Conservation (phyloP, 2,888 invertebrate species). For the Drepana falcataria region DNA sequence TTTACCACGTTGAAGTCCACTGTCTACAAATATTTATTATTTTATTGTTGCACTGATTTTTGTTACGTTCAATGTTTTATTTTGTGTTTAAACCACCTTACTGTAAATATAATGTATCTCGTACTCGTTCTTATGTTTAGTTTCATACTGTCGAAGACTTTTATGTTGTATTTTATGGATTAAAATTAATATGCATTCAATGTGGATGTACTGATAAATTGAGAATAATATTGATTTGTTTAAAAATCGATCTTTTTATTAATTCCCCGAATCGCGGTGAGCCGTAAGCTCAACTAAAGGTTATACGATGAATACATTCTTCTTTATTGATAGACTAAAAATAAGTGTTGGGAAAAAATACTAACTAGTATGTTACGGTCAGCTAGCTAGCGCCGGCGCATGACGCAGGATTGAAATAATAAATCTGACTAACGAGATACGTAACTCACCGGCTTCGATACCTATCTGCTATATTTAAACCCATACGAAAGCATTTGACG, state of each 20-base stretch:
- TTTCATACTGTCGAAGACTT: slow-evolving; percentile 65
- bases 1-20: slow-evolving; percentile 74
- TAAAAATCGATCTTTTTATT: slow-evolving; percentile 51
- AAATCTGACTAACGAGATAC: slow-evolving; percentile 36
- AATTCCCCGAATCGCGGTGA: slow-evolving; percentile 2
- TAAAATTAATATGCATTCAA: slow-evolving; percentile 67
- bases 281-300: slow-evolving; percentile 11
- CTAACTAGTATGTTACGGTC: slow-evolving; percentile 18
- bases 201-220: slow-evolving; percentile 77
- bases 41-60: slow-evolving; percentile 77
- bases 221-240: slow-evolving; percentile 79
- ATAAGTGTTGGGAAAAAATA: slow-evolving; percentile 12
- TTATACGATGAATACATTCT: slow-evolving; percentile 22
- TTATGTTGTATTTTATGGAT: slow-evolving; percentile 66
- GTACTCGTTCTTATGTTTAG: slow-evolving; percentile 64
- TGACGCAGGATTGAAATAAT: slow-evolving; percentile 40
- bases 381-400: slow-evolving; percentile 9
- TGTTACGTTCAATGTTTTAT: slow-evolving; percentile 76
- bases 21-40: slow-evolving; percentile 74
- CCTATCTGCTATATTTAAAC: slow-evolving; percentile 29
- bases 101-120: slow-evolving; percentile 69
- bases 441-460: slow-evolving; percentile 24
- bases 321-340: slow-evolving; percentile 10
- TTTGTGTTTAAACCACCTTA: slow-evolving; percentile 71
- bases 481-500: slow-evolving; percentile 2